Conservation (phyloP, 2,113 vertebrate genomes). For the Silurus glanis region DNA sequence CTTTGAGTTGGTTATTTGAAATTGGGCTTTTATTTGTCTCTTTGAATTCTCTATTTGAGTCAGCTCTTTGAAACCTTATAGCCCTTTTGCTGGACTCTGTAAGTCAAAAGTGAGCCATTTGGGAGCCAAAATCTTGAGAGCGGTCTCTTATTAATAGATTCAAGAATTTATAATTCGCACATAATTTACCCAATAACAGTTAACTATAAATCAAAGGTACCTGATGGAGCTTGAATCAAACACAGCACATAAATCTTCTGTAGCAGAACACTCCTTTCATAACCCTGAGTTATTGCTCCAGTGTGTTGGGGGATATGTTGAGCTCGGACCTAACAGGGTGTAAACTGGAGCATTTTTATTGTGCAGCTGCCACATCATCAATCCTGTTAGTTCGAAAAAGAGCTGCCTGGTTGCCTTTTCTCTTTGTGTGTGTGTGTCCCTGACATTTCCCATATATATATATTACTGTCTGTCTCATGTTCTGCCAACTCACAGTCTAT, state of each 20-base stretch:
- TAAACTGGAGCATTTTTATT: neutral
- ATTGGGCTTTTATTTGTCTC: neutral
- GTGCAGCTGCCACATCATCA: neutral
- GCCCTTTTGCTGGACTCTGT: neutral
- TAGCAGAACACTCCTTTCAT: neutral
- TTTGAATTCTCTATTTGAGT: neutral
- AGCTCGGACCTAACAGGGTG: neutral
- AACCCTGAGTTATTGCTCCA: neutral
- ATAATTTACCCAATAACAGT: neutral
- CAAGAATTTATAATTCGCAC: neutral
- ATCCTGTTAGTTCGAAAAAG: neutral
- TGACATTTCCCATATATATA: neutral
- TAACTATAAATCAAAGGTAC: neutral
- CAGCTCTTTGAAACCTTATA: neutral
- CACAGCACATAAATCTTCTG: neutral
- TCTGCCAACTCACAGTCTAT: neutral
- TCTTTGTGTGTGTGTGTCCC: neutral
- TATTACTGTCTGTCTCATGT: neutral
- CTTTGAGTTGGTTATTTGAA: neutral
- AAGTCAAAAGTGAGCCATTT: neutral
- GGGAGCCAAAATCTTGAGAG: no score
- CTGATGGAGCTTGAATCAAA: neutral
- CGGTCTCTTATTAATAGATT: neutral
- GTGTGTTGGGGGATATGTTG: neutral
- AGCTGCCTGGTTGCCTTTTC: neutral